phyloP scores from a whole-genome alignment of 2,113 vertebrate genomes.

The Larimichthys crocea region DNA sequence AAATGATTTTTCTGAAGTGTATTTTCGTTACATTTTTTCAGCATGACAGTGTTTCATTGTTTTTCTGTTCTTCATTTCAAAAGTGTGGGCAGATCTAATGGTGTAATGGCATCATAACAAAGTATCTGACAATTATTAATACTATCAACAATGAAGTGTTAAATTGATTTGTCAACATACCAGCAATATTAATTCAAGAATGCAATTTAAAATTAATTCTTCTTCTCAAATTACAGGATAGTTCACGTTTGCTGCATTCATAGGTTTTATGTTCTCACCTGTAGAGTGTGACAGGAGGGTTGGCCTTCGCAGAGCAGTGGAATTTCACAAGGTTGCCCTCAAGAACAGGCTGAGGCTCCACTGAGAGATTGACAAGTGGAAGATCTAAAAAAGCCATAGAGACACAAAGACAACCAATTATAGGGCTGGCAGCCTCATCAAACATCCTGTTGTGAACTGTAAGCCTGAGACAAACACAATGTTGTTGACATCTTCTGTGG shows the following conservation, averaged over 20 bases:
- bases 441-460: slow-evolving; percentile 36
- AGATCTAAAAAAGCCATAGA: slow-evolving; percentile 86
- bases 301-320: slow-evolving; percentile 97
- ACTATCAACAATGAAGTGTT: slow-evolving; percentile 51
- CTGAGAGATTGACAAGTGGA: slow-evolving; percentile 94
- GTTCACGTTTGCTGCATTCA: neutral
- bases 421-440: slow-evolving; percentile 32
- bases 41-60: slow-evolving; percentile 28
- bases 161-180: slow-evolving; percentile 45
- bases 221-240: neutral
- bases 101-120: slow-evolving; percentile 44
- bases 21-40: slow-evolving; percentile 53
- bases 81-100: slow-evolving; percentile 37
- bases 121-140: slow-evolving; percentile 63
- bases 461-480: slow-evolving; percentile 28
- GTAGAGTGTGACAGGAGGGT: slow-evolving; percentile 95
- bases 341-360: slow-evolving; percentile 95
- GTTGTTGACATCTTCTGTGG: slow-evolving; percentile 33
- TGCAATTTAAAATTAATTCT: slow-evolving; percentile 29
- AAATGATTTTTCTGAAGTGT: slow-evolving; percentile 43
- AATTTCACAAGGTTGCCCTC: slow-evolving; percentile 96
- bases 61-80: slow-evolving; percentile 22
- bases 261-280: slow-evolving; percentile 85
- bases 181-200: slow-evolving; percentile 27
- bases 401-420: slow-evolving; percentile 63